Evolutionary conservation across 2,888 invertebrate genomes (phyloP), one percentile per base, ranked within the genome.

Genomic region (Pristionchus japonicus): DNA sequence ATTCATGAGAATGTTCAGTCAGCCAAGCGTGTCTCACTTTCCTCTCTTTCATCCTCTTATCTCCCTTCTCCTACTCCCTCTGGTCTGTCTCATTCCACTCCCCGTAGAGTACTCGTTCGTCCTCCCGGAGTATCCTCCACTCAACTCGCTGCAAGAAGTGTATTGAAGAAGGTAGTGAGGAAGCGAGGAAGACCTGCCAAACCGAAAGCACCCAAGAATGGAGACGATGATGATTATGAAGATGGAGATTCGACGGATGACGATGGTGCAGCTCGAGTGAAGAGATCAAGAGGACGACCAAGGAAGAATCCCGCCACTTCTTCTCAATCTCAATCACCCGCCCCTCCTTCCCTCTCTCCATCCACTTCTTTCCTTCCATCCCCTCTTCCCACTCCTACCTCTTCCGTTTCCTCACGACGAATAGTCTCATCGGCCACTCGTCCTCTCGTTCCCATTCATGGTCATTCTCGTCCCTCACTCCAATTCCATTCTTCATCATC

Each of bases 221-320:
- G 37, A 74, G 40, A n/a, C 13, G 77, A 80, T 23, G 31, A 52
- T 31, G 34, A 83, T 23, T 20, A 83, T 34, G 82, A 83, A 52
- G 49, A 49, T 9, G 43, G 31, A 27, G 82, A 52, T 9, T 83
- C 52, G 23, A 49, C 49, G 17, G 82, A 82, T 64, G 57, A 52
- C 17, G 61, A 31, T 17, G 37, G 84, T 77, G 6, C 20, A 23
- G 27, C 52, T 27, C 23, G 7, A 20, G 34, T 57, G 27, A 89
- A 89, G 83, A 80, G 89, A 88, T 89, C 89, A 67, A 64, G 89
- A 27, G 89, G 89, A 40, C 49, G 89, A 37, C 89, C 89, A 11
- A 89, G 89, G 86, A 89, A 89, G 86, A 85, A 47, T 61, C 49
- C 74, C 1, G 40, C 64, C n/a, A 20, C 27, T 31, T 61, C 20